Base-by-base conservation (phyloP, 2,888 invertebrate genomes). In the Rhodophaea formosa region DNA sequence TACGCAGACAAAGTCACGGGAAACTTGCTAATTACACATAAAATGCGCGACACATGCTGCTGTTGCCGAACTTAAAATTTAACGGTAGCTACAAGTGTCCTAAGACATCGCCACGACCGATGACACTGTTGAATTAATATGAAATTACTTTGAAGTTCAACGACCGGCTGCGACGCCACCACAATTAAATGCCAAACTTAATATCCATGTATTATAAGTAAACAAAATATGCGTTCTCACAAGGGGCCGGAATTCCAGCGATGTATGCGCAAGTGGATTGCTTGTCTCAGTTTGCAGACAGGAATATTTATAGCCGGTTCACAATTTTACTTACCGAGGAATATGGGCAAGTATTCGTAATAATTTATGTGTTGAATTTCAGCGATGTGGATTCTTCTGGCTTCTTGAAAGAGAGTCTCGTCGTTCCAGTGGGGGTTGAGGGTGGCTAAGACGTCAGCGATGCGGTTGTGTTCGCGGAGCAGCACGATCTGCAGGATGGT, bases 381-480 rank as follows among this genome's bases (percentile, higher is more conserved):
- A 1, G 95, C 96, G 17, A 94, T 93, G 60, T 93, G 85, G 57
- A 96, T 95, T 42, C 94, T 91, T 52, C 95, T 90, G 0, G 95
- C 92, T 81, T 96, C 96, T 76, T 96, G 95, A 88, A 92, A 96
- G 7, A 94, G 75, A 0, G 91, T 94, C 79, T 96, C 96, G 68
- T 96, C 96, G 62, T 89, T 88, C 96, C 96, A 96, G 63, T 95
- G 94, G 0, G 95, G 95, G 81, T 97, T 97, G 30, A 96, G 71
- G 7, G 85, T 77, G 0, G 89, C 81, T 8, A 96, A 83, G 5
- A 74, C 79, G 30, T 92, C 91, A 0, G 95, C 95, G 5, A 96
- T 81, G 49, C 95, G 92, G 82, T 96, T 96, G 80, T 96, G 96
- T 79, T 96, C 96, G 53, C 95, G 88, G 55, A 95, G 80, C 15